These are phyloP conservation scores for Microctonus hyperodae DNA, from an alignment of 2,888 invertebrate species.

Conservation along the genomic window DNA sequence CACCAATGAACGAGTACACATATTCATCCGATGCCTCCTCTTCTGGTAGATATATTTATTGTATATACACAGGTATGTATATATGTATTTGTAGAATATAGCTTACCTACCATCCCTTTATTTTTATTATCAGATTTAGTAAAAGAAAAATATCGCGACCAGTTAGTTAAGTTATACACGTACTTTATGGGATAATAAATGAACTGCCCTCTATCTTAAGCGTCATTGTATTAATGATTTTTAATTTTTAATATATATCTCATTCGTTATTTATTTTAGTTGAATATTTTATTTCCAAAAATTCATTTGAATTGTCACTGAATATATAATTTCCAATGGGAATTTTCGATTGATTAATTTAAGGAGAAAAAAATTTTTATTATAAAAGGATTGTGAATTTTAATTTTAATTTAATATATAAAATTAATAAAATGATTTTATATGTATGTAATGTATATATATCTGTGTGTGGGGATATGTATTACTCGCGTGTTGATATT, in stretches of 20 bases:
- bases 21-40: background rate
- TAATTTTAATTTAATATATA: background rate
- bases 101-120: background rate
- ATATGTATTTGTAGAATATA: background rate
- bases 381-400: no score
- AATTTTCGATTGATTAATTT: no score
- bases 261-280: no score
- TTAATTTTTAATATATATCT: background rate
- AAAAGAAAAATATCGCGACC: background rate
- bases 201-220: background rate
- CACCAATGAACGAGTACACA: conserved; percentile 42
- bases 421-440: conserved; percentile 12
- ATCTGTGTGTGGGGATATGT: background rate
- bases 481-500: conserved; percentile 6
- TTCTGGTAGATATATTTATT: background rate
- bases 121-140: background rate
- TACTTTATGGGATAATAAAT: no score
- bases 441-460: background rate
- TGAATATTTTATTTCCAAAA: no score
- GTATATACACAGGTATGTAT: no score
- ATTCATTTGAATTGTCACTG: no score
- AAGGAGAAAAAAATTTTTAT: no score
- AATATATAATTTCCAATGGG: no score
- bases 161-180: background rate
- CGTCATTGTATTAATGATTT: background rate